These are phyloP conservation scores for Ctenopoma kingsleyae DNA, from an alignment of 2,797 vertebrate genomes.

Conservation along the genomic window DNA sequence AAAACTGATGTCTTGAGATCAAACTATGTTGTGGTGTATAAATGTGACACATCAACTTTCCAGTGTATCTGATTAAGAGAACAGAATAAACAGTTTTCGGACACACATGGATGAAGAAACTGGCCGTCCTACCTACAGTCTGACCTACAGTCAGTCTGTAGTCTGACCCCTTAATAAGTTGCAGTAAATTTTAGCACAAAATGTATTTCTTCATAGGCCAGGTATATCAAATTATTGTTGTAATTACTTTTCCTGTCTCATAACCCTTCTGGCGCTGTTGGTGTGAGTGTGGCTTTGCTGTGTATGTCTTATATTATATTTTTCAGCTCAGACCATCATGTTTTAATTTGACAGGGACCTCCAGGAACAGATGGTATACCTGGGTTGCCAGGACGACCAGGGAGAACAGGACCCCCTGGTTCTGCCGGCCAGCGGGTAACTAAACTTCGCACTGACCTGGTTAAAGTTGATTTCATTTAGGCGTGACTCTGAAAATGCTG, in stretches of 20 bases:
- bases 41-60: too few relatives aligned
- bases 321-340: conserved; percentile 17
- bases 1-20: too few relatives aligned
- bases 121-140: too few relatives aligned
- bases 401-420: conserved; percentile 88
- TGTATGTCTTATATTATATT: conserved; percentile 27
- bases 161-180: neutral
- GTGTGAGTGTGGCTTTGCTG: conserved; percentile 10
- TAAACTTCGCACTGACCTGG: conserved; percentile 14
- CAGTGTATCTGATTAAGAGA: too few relatives aligned
- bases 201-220: neutral
- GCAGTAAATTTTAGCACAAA: conserved; percentile 1
- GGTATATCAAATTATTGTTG: conserved; percentile 1
- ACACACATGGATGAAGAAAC: too few relatives aligned
- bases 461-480: conserved; percentile 18
- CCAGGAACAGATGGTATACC: conserved; percentile 91
- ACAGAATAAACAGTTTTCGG: too few relatives aligned
- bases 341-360: conserved; percentile 83
- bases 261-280: conserved; percentile 8
- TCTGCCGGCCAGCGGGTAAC: conserved; percentile 88
- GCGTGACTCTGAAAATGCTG: conserved; percentile 18
- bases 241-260: neutral
- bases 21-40: too few relatives aligned
- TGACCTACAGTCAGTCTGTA: neutral
- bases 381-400: conserved; percentile 91